phyloP scores from a whole-genome alignment of 2,113 vertebrate genomes.

The Lucifuga dentata region DNA sequence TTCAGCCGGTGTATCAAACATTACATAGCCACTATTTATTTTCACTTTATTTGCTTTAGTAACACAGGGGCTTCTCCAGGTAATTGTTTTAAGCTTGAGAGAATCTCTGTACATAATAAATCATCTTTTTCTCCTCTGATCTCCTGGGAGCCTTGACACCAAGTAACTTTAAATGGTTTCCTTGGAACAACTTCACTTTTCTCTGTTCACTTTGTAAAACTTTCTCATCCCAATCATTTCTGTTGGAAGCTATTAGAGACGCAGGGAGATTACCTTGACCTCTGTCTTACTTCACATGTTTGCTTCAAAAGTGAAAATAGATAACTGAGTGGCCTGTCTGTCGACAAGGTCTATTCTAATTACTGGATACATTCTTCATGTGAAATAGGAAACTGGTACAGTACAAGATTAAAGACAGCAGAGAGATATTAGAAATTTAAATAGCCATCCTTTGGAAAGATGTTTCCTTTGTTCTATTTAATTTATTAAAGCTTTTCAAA shows the following conservation, averaged over 20 bases:
- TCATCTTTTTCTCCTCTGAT: conserved; percentile 76
- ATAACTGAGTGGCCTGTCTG: conserved; percentile 48
- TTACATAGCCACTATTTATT: conserved; percentile 83
- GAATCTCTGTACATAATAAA: conserved; percentile 81
- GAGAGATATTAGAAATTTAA: conserved; percentile 59
- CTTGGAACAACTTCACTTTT: conserved; percentile 55
- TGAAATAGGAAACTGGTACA: conserved; percentile 44
- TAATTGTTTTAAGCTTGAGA: conserved; percentile 84
- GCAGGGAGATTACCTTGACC: conserved; percentile 75
- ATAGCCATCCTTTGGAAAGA: conserved; percentile 44
- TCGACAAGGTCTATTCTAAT: conserved; percentile 68
- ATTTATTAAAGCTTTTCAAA: conserved; percentile 52
- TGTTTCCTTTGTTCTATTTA: conserved; percentile 62
- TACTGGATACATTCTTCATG: conserved; percentile 61
- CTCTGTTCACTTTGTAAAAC: conserved; percentile 64
- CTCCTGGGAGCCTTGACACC: conserved; percentile 63
- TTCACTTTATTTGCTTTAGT: conserved; percentile 83
- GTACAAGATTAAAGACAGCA: conserved; percentile 68
- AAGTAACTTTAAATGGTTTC: conserved; percentile 70
- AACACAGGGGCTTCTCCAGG: conserved; percentile 77
- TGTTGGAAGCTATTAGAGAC: conserved; percentile 45
- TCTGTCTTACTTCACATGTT: conserved; percentile 61
- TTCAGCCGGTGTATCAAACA: conserved; percentile 81
- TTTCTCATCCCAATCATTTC: conserved; percentile 57
- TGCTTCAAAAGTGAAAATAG: conserved; percentile 66